Evolutionary conservation across 2,113 vertebrate species (phyloP), one percentile per base, ranked within the genome.

Genomic region (Thomomys bottae): DNA sequence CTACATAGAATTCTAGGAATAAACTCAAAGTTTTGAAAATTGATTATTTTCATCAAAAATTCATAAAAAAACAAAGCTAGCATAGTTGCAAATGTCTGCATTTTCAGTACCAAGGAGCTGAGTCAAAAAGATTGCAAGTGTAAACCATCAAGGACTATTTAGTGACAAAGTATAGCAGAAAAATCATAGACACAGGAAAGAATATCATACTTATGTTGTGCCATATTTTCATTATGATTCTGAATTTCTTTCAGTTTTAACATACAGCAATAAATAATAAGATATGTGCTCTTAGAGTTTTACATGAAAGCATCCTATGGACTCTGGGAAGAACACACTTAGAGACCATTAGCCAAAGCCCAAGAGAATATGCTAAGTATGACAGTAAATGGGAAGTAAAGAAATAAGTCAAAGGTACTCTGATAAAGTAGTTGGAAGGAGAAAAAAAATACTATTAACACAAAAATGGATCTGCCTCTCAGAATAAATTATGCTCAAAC

Each of bases 141-240:
- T 10, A 36, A 68, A 42, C 42, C 32, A 68, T 28, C 24, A 8
- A 34, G 34, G 23, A 23, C 14, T 82, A 6, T 23, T 8, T 34
- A 34, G 8, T 82, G 0, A 34, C 12, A 20, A 12, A 68, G 8
- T 7, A 28, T 18, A 54, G 34, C 10, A 49, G 17, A 68, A 11
- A 82, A 67, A 34, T 34, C 21, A 45, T n/a, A 67, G 36, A 84
- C 26, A 30, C 5, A 75, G 26, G 30, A 66, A 76, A 68, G 5
- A 24, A 2, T 6, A 23, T 42, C 45, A 1, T 72, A 1, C 0
- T 28, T 63, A 59, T 71, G 59, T 66, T 17, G 1, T 10, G 64
- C 0, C 4, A 7, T 2, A 32, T n/a, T 72, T 63, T 6, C 2
- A 3, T n/a, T 15, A 8, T 28, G n/a, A 54, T 17, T 54, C 18